These are phyloP conservation scores for Erythrocercus mccallii DNA, from an alignment of 2,113 vertebrate genomes.

Conservation along the genomic window DNA sequence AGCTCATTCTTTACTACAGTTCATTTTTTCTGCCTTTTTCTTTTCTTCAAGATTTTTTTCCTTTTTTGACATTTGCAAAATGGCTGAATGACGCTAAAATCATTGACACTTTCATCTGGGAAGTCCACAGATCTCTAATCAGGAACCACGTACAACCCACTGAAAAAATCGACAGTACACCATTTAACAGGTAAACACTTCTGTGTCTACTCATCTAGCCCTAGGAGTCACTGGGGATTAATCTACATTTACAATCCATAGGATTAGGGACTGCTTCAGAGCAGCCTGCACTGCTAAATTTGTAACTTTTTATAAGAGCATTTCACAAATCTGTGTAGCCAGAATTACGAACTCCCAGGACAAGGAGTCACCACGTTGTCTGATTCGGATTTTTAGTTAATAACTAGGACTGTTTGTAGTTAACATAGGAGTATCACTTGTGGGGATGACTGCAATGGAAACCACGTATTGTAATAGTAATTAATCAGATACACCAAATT, in stretches of 20 bases:
- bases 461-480: not conserved
- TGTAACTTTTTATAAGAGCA: not conserved
- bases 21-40: not conserved
- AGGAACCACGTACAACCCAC: not conserved
- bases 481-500: not conserved
- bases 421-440: not conserved
- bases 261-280: not conserved
- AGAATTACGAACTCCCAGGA: not conserved
- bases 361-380: not conserved
- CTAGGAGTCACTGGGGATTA: not conserved
- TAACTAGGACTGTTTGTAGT: not conserved
- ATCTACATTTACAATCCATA: not conserved
- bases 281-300: not conserved
- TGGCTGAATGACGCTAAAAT: not conserved
- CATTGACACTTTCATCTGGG: fast-evolving
- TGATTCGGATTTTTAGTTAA: not conserved
- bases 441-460: not conserved
- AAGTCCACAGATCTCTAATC: not conserved
- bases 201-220: not conserved
- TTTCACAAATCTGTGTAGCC: not conserved
- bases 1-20: not conserved
- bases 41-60: not conserved
- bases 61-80: not conserved
- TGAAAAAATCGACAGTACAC: fast-evolving
- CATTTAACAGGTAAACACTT: not conserved